phyloP scores from a whole-genome alignment of 2,797 vertebrate genomes.

The Pantherophis alleghaniensis region DNA sequence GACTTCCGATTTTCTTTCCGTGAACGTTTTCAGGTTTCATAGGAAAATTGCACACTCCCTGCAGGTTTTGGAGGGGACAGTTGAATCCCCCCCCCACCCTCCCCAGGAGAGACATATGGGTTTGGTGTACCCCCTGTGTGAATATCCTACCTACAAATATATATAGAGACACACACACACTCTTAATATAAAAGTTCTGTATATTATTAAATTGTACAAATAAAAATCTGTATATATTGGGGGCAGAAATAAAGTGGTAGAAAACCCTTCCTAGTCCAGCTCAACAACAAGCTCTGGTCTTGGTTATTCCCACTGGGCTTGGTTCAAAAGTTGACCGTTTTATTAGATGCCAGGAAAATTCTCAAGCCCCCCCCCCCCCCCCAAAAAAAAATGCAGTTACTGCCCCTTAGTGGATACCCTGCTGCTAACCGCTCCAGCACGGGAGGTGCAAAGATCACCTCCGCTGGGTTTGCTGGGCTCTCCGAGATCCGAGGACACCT shows the following conservation, averaged over 20 bases:
- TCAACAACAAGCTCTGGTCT: background rate
- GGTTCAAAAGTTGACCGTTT: background rate
- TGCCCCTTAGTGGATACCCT: background rate
- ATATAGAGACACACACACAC: slow-evolving; percentile 55
- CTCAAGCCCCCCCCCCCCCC: too few species aligned
- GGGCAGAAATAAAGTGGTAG: slow-evolving; percentile 52
- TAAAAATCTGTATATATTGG: slow-evolving; percentile 73
- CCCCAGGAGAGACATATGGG: background rate
- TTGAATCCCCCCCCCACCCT: background rate
- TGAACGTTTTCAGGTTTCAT: background rate
- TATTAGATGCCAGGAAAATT: background rate
- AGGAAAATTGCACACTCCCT: slow-evolving; percentile 23
- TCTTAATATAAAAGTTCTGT: slow-evolving; percentile 54
- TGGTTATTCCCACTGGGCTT: background rate
- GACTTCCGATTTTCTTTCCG: background rate
- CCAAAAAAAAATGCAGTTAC: background rate
- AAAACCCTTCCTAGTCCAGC: background rate
- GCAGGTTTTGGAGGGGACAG: slow-evolving; percentile 38
- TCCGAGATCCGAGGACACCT: background rate
- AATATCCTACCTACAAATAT: slow-evolving; percentile 41
- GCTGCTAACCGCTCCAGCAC: background rate
- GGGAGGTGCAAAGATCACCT: background rate
- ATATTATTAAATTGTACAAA: slow-evolving; percentile 66
- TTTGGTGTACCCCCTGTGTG: slow-evolving; percentile 50
- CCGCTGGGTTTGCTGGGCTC: too few species aligned